Evolutionary conservation across 37 sponge, comb jelly and placozoan species (phyloP), one percentile per base, ranked within the genome.

Genomic region (Spongilla lacustris): DNA sequence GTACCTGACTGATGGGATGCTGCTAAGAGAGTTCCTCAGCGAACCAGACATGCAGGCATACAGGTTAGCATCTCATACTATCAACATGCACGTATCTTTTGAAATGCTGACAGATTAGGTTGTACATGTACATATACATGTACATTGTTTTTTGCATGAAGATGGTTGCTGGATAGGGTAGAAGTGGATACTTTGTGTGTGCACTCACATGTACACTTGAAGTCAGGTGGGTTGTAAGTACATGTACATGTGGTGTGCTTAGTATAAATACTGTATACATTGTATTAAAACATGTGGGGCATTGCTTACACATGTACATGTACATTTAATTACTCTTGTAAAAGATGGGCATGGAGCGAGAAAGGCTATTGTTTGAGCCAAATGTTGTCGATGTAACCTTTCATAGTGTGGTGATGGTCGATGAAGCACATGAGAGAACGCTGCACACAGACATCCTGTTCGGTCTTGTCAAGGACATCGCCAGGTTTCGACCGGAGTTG

Each of bases 1-100:
- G 93, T 99, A 99, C 81, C 94, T 99, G 96, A 99, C 99, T 41
- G 99, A 99, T 90, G 99, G 99, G 30, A 99, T 99, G 99, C 69
- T 99, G 34, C 74, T 99, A n/a, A 92, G 99, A 67, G 99, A 99
- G 77, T 99, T 99, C 82, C 92, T 99, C 19, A 80, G 98, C 77
- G 99, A 99, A 91, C 99, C 99, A 46, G 98, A 99, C 75, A 75
- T 98, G 49, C 85, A 41, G 41, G 41, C 41, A 41, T 41, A 41
- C 41, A 41, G 41, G 41, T 41, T 41, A 41, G 6, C 41, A 41
- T 6, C 41, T 3, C 41, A 41, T 41, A 41, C n/a, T n/a, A n/a
- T n/a, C n/a, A n/a, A n/a, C n/a, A n/a, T n/a, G n/a, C n/a, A n/a
- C n/a, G n/a, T n/a, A n/a, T n/a, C n/a, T n/a, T n/a, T n/a, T n/a